These are phyloP conservation scores for Lucifuga dentata DNA, from an alignment of 2,113 vertebrate genomes.

Conservation along the genomic window DNA sequence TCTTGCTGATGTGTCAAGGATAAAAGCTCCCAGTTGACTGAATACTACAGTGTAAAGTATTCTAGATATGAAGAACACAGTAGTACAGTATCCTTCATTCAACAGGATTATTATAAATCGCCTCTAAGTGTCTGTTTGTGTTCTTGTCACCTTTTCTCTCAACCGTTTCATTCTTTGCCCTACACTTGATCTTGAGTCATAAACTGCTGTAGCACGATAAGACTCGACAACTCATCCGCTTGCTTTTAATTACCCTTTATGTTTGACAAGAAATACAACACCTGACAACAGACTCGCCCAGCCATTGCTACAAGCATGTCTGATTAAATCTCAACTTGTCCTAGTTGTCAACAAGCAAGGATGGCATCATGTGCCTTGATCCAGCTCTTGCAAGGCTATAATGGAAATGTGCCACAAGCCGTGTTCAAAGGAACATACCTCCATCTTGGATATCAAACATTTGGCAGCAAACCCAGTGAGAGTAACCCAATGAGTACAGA, in stretches of 20 bases:
- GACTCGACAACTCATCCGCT: neutral
- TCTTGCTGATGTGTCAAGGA: neutral
- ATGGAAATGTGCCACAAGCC: constrained; percentile 64
- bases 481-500: constrained; percentile 74
- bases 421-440: constrained; percentile 76
- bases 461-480: constrained; percentile 69
- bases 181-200: constrained; percentile 7
- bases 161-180: constrained; percentile 26
- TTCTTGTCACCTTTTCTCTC: neutral
- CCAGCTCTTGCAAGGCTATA: constrained; percentile 58
- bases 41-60: no score
- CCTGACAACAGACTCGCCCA: constrained; percentile 41
- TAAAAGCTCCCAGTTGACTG: no score
- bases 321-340: constrained; percentile 67
- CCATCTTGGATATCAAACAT: constrained; percentile 83
- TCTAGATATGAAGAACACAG: neutral
- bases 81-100: constrained; percentile 12
- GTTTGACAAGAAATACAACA: constrained; percentile 61
- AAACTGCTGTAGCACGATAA: constrained; percentile 20
- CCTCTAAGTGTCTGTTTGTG: constrained; percentile 7
- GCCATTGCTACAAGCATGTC: constrained; percentile 49
- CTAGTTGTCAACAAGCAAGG: constrained; percentile 70
- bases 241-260: constrained; percentile 37
- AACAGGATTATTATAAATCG: neutral
- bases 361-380: constrained; percentile 57